A percentile compares a stretch with the other conserved stretches of the same genome.
These are phyloP conservation scores for Xyliphius kryptos DNA, from an alignment of 2,113 vertebrate genomes.

Conservation along the genomic window DNA sequence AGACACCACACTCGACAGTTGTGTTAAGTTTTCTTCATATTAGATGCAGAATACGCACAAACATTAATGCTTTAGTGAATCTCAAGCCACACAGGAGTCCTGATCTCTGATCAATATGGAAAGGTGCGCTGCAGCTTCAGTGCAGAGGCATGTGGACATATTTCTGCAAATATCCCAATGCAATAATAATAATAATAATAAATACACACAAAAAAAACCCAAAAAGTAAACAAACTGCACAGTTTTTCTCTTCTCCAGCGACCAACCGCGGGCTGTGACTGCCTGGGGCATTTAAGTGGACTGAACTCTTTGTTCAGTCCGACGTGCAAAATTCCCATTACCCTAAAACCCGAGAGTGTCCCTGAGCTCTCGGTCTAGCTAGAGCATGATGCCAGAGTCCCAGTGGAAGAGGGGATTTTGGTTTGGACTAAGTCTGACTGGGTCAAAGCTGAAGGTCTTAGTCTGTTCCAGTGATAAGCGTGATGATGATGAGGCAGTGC, in stretches of 20 bases:
- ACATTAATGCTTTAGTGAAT: constrained; percentile 34
- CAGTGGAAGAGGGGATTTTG: constrained; percentile 38
- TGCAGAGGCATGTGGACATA: constrained; percentile 34
- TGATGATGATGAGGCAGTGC: constrained; percentile 64
- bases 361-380: constrained; percentile 33
- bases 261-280: constrained; percentile 45
- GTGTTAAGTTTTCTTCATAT: constrained; percentile 9
- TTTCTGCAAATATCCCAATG: constrained; percentile 21
- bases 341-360: constrained; percentile 34
- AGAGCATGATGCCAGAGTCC: constrained; percentile 46
- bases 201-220: constrained; percentile 18
- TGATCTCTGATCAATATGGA: constrained; percentile 8
- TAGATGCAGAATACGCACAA: constrained; percentile 4
- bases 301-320: constrained; percentile 57
- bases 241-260: constrained; percentile 54
- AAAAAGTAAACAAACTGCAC: constrained; percentile 39
- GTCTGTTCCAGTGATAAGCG: constrained; percentile 64
- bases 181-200: background rate
- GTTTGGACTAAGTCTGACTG: constrained; percentile 52
- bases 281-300: constrained; percentile 48
- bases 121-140: constrained; percentile 27
- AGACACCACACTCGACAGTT: constrained; percentile 11
- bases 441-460: constrained; percentile 49
- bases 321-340: constrained; percentile 65
- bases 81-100: constrained; percentile 33